Percentiles rank a stretch among this genome's conserved stretches.
Conservation (phyloP, 2,113 vertebrate species). For the Dasyornis broadbenti region DNA sequence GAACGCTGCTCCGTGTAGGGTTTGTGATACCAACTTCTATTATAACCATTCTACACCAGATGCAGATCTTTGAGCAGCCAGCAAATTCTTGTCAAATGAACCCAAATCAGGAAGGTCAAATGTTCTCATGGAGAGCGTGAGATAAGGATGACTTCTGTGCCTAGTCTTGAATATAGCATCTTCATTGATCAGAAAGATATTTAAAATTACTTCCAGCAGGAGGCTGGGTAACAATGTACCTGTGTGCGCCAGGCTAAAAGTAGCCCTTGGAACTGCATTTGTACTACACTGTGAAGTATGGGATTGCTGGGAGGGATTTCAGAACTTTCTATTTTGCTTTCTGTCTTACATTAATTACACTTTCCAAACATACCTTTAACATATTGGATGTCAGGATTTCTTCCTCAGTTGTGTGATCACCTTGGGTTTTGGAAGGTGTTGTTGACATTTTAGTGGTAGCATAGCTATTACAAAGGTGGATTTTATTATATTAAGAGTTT, state of each 20-base stretch:
- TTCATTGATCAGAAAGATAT: conserved; percentile 42
- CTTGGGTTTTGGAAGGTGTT: neutral
- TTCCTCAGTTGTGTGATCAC: neutral
- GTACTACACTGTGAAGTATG: neutral
- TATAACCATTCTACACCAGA: conserved; percentile 4
- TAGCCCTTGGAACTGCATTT: conserved; percentile 32
- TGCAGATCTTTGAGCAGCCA: conserved; percentile 47
- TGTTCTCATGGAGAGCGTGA: conserved; percentile 43
- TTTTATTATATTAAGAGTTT: neutral
- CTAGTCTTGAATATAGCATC: conserved; percentile 32
- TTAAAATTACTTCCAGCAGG: conserved; percentile 59
- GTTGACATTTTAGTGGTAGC: neutral
- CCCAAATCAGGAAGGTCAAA: conserved; percentile 62
- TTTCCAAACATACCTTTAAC: neutral
- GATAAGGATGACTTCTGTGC: conserved; percentile 39
- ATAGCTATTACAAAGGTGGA: neutral
- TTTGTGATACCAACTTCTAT: conserved; percentile 23
- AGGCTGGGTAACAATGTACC: conserved; percentile 47
- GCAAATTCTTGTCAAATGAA: conserved; percentile 43
- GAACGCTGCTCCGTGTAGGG: conserved; percentile 17
- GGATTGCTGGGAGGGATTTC: conserved; percentile 43
- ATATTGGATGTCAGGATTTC: conserved; percentile 1
- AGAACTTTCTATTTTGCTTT: conserved; percentile 11
- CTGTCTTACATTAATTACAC: conserved; percentile 42
- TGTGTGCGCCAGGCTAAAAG: conserved; percentile 54